These are phyloP conservation scores for Peromyscus attwateri DNA, from an alignment of 2,797 vertebrate genomes.

Conservation along the genomic window DNA sequence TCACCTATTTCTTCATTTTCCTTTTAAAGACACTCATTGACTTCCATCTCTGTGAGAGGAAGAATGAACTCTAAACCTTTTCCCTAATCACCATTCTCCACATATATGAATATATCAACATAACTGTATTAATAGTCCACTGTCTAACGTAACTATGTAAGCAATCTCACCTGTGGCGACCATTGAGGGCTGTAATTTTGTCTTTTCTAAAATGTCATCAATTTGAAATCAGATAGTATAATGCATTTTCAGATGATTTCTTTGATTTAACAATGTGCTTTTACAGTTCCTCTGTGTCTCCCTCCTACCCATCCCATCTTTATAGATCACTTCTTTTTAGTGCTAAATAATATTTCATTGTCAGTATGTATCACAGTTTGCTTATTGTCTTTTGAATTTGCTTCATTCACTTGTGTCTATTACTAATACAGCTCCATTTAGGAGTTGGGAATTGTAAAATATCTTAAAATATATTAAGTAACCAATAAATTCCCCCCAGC, in stretches of 20 bases:
- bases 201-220: background rate
- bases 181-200: background rate
- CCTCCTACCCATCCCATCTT: background rate
- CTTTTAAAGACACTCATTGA: background rate
- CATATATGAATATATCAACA: background rate
- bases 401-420: conserved; percentile 22
- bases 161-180: background rate
- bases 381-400: background rate
- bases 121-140: background rate
- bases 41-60: background rate
- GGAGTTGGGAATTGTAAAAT: background rate
- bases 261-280: background rate
- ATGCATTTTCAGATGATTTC: background rate
- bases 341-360: background rate
- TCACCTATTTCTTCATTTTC: background rate
- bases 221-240: background rate
- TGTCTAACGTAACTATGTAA: background rate
- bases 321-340: conserved; percentile 42
- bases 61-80: background rate
- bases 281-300: background rate
- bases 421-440: background rate
- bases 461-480: conserved; percentile 3
- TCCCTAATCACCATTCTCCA: background rate
- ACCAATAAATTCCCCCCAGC: background rate
- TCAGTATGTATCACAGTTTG: background rate